phyloP scores from a whole-genome alignment of 2,888 invertebrate species.

The Antitype chi region DNA sequence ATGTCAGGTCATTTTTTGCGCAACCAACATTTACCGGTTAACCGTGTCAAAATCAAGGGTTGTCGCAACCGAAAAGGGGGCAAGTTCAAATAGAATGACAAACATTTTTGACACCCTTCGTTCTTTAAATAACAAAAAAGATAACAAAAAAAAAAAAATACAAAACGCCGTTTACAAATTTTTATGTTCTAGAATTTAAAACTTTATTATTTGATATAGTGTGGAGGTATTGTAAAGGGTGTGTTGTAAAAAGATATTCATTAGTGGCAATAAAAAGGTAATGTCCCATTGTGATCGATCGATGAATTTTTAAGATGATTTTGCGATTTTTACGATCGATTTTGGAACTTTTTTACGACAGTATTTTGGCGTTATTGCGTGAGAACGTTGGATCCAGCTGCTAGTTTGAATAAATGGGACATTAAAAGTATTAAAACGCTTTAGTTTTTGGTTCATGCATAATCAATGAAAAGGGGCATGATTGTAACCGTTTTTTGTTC shows the following conservation, averaged over 20 bases:
- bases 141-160: constrained; percentile 69
- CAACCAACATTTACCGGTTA: constrained; percentile 70
- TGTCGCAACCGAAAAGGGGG: constrained; percentile 72
- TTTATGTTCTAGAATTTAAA: constrained; percentile 84
- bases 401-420: constrained; percentile 60
- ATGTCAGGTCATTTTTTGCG: constrained; percentile 56
- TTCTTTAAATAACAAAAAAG: constrained; percentile 74
- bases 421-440: constrained; percentile 46
- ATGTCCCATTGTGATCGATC: constrained; percentile 86
- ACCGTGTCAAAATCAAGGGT: constrained; percentile 80
- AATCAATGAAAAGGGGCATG: constrained; percentile 23
- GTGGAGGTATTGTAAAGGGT: constrained; percentile 74
- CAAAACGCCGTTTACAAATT: constrained; percentile 86
- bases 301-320: constrained; percentile 88
- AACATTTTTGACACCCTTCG: constrained; percentile 81
- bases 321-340: constrained; percentile 88
- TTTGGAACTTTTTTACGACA: constrained; percentile 80
- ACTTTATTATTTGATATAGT: constrained; percentile 88
- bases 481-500: constrained; percentile 9
- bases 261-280: constrained; percentile 88
- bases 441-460: constrained; percentile 43
- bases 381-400: constrained; percentile 81
- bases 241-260: constrained; percentile 82
- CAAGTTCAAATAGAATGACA: constrained; percentile 85
- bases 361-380: constrained; percentile 80